A percentile compares a stretch with the other conserved stretches of the same genome.
Evolutionary conservation across 2,113 vertebrate species (phyloP).

Genomic region (Oplegnathus fasciatus): DNA sequence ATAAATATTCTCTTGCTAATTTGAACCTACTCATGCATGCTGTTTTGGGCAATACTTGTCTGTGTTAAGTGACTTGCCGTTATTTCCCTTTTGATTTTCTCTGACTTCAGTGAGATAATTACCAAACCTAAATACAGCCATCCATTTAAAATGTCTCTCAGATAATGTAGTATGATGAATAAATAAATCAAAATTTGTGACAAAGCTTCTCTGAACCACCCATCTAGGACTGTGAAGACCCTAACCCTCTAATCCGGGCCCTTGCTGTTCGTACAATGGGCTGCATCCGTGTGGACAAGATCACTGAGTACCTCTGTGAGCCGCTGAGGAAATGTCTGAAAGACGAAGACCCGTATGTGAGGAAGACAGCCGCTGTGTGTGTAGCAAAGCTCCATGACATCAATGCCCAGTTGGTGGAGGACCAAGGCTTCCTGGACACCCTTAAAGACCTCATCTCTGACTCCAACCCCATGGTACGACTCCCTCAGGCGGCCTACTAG

Average conservation of each 20-base stretch:
- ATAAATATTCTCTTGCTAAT: neutral
- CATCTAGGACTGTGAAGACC: constrained; percentile 95
- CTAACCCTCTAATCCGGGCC: constrained; percentile 96
- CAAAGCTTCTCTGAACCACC: neutral
- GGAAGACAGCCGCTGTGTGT: constrained; percentile 96
- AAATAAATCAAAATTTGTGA: neutral
- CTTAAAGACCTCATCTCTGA: constrained; percentile 98
- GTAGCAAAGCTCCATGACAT: constrained; percentile 99
- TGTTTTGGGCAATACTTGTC: neutral
- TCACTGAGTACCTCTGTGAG: constrained; percentile 97
- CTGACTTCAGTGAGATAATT: neutral
- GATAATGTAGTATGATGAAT: neutral
- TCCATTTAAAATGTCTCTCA: neutral
- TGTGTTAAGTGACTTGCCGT: neutral
- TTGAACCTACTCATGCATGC: neutral
- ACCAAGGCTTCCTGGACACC: constrained; percentile 98
- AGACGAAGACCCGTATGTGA: constrained; percentile 97
- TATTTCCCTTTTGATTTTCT: neutral
- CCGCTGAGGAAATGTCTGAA: constrained; percentile 97
- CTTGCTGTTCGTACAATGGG: constrained; percentile 98
- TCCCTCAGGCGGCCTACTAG: neutral
- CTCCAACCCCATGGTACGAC: constrained; percentile 96
- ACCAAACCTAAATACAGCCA: neutral
- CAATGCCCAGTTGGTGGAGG: constrained; percentile 97
- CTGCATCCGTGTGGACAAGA: constrained; percentile 98